Evolutionary conservation across 2,888 invertebrate genomes (phyloP), one percentile per base, ranked within the genome.

Genomic region (Cyclophora punctaria): DNA sequence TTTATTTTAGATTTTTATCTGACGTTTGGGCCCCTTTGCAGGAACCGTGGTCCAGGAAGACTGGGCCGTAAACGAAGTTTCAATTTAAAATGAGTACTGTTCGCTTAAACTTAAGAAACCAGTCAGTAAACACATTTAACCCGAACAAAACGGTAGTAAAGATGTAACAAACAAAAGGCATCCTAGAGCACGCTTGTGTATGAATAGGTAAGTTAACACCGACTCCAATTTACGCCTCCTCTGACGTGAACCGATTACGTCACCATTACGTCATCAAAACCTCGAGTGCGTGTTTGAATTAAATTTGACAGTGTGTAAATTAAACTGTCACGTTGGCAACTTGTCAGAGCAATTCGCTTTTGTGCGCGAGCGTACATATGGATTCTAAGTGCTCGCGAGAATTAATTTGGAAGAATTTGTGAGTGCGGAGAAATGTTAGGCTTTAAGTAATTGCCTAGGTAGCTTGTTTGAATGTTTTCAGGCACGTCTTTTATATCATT

Each of bases 241-340:
- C 51, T 58, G 62, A 64, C 59, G 58, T 58, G 50, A 48, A 54
- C 58, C 52, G 56, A 58, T 60, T 56, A 58, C 60, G 55, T 56
- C 53, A 55, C 51, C 52, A 47, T 52, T 4, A 59, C 55, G 58
- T 55, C 59, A 58, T 58, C 58, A 60, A 51, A 59, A 54, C 59
- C 51, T 55, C 59, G 48, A 58, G 49, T 53, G 52, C 56, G 62
- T 64, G 68, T 67, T 70, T 64, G 61, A 69, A 74, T 69, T 66
- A 69, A 72, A 68, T 73, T 67, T 67, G 70, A 67, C 67, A 64
- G 59, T 61, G 58, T 64, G 61, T 63, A 70, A 73, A 74, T 73
- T 69, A 69, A 70, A 67, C 64, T 72, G 73, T 73, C 70, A 69
- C 57, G 62, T 57, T 58, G 59, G 53, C 51, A 44, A 56, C 57